These are phyloP conservation scores for Melanotaenia parkinsoni DNA, from an alignment of 2,797 vertebrate species.

Conservation along the genomic window DNA sequence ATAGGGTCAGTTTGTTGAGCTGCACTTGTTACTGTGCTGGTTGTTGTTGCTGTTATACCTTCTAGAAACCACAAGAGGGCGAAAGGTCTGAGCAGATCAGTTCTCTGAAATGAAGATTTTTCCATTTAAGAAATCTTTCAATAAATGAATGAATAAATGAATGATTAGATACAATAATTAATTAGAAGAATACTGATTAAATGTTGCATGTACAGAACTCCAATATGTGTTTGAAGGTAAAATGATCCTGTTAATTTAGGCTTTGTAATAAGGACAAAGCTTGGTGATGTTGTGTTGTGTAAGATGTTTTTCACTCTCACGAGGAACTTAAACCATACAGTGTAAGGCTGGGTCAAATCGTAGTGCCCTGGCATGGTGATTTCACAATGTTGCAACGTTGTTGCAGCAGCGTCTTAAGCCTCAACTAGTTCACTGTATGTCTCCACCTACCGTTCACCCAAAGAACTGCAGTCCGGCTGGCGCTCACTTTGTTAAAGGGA, in stretches of 20 bases:
- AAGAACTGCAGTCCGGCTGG: conserved; percentile 26
- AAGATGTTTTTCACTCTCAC: conserved; percentile 5
- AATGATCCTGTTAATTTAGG: not conserved
- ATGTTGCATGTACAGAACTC: not conserved
- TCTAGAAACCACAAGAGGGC: conserved; percentile 44
- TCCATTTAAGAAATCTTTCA: not conserved
- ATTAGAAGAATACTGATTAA: not conserved
- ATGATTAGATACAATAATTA: not conserved
- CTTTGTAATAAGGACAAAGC: not conserved
- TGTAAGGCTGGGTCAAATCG: conserved; percentile 1
- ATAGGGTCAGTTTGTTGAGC: conserved; percentile 44
- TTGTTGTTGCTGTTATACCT: conserved; percentile 9
- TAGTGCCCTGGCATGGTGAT: conserved; percentile 7
- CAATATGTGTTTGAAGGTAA: not conserved
- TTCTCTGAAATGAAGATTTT: conserved; percentile 3
- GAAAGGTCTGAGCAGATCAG: conserved; percentile 9
- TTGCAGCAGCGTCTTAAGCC: conserved; percentile 19
- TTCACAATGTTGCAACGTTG: conserved; percentile 32
- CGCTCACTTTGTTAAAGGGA: not conserved
- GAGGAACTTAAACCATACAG: not conserved
- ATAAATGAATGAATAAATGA: not conserved
- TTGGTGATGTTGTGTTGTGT: not conserved
- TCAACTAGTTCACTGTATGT: not conserved
- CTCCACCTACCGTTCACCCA: conserved; percentile 41
- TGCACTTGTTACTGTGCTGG: conserved; percentile 35